These are phyloP conservation scores for Chalcis sispes DNA, from an alignment of 2,888 invertebrate genomes.

Conservation along the genomic window DNA sequence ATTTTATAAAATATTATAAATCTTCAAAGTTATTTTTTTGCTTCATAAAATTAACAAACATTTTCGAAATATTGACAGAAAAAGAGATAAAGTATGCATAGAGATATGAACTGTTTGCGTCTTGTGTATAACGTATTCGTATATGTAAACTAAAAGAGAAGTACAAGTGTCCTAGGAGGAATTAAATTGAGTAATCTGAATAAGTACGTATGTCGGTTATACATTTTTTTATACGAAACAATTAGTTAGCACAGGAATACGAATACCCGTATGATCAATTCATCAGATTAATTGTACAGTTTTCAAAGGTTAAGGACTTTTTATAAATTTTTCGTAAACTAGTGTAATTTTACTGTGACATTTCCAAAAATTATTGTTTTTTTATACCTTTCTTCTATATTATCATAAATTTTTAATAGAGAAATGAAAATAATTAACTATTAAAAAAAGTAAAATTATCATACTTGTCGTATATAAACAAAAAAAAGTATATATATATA, in stretches of 20 bases:
- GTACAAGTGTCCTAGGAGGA: slow-evolving; percentile 35
- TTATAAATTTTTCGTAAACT: slow-evolving; percentile 15
- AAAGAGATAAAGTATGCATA: background rate
- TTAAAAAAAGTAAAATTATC: slow-evolving; percentile 20
- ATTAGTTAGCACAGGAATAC: background rate
- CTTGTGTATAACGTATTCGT: slow-evolving; percentile 7
- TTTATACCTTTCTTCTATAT: slow-evolving; percentile 18
- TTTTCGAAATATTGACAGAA: background rate
- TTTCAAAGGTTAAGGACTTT: slow-evolving; percentile 24
- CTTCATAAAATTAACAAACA: slow-evolving; percentile 1
- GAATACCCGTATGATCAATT: slow-evolving; percentile 8
- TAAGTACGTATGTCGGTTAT: slow-evolving; percentile 20
- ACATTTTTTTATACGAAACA: slow-evolving; percentile 27
- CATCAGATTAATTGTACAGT: slow-evolving; percentile 34
- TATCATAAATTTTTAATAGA: slow-evolving; percentile 12
- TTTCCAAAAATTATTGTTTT: slow-evolving; percentile 33
- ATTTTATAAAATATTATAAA: too few species aligned
- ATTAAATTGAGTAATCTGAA: slow-evolving; percentile 11
- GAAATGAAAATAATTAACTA: background rate
- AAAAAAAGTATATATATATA: slow-evolving; percentile 31
- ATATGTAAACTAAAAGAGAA: slow-evolving; percentile 8
- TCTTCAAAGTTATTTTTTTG: too few species aligned
- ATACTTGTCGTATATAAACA: background rate
- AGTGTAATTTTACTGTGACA: slow-evolving; percentile 13
- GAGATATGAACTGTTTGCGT: background rate